These are phyloP conservation scores for Molossus molossus DNA, from an alignment of 2,797 vertebrate species.

Conservation along the genomic window DNA sequence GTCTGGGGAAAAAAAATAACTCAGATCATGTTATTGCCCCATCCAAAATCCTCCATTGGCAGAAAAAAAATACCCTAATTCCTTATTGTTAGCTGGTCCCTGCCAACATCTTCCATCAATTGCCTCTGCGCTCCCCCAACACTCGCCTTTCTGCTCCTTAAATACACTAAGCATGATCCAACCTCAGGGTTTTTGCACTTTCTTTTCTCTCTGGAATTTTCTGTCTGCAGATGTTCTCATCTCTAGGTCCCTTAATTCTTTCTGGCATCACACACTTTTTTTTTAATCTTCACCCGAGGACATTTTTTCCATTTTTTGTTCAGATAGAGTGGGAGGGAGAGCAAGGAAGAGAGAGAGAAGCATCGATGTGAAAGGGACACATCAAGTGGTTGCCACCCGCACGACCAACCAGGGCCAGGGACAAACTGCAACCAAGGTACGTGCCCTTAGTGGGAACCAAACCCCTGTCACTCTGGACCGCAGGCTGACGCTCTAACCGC, in stretches of 20 bases:
- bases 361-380: too few relatives aligned
- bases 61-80: neutral
- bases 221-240: neutral
- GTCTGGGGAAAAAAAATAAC: neutral
- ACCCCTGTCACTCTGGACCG: too few relatives aligned
- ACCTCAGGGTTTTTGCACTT: neutral
- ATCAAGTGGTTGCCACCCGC: too few relatives aligned
- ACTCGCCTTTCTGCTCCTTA: neutral
- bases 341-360: too few relatives aligned
- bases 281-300: neutral
- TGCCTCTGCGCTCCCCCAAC: neutral
- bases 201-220: neutral
- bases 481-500: too few relatives aligned
- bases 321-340: too few relatives aligned
- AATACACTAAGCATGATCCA: neutral
- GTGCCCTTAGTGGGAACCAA: too few relatives aligned
- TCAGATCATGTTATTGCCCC: slow-evolving; percentile 9
- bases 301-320: too few relatives aligned
- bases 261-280: neutral
- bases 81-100: neutral
- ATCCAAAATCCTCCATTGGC: neutral
- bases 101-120: neutral
- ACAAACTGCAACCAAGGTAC: too few relatives aligned
- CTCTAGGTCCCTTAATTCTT: neutral
- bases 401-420: too few relatives aligned